Base-by-base conservation (phyloP, 2,888 invertebrate species). In the Drosophila antonietae region DNA sequence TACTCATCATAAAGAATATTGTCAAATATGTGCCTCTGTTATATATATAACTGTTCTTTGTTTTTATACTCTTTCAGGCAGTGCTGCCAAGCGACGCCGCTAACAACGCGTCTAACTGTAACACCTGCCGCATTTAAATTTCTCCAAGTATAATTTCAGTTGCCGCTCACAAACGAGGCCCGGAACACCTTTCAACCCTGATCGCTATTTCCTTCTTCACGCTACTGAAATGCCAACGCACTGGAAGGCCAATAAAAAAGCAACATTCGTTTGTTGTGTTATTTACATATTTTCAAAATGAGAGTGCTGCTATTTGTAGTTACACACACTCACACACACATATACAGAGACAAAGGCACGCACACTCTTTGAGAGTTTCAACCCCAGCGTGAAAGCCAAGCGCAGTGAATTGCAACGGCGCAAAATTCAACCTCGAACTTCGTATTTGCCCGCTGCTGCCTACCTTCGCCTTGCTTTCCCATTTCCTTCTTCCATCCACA, bases 351-450 rank as follows among this genome's bases (percentile, higher is more conserved):
- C 7, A 33, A 9, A 18, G 10, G 28, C 23, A 53, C 52, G 15
- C 59, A 59, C 57, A 61, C 58, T 58, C 55, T 20, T 33, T 12
- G 55, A 55, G 55, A 44, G 61, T 59, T 71, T 61, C 73, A 68
- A 78, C 81, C 81, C 83, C 76, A 49, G 55, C 65, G 60, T 73
- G 83, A 81, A 81, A 78, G 73, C 62, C 69, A 76, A 76, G 68
- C 64, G 81, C 84, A 89, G 73, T 87, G 81, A 86, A 81, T 86
- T 86, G 89, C 83, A 81, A 86, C 84, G 89, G 67, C 62, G 47
- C 65, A 68, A 66, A 60, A 39, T 64, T 72, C 53, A 63, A 72
- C 53, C 70, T 61, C 61, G 68, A 59, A 65, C 65, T 61, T 68
- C 65, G 65, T 52, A 51, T 56, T n/a, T 63, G 62, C 35, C 35